These are phyloP conservation scores for Falco novaeseelandiae DNA, from an alignment of 2,797 vertebrate species.

Conservation along the genomic window DNA sequence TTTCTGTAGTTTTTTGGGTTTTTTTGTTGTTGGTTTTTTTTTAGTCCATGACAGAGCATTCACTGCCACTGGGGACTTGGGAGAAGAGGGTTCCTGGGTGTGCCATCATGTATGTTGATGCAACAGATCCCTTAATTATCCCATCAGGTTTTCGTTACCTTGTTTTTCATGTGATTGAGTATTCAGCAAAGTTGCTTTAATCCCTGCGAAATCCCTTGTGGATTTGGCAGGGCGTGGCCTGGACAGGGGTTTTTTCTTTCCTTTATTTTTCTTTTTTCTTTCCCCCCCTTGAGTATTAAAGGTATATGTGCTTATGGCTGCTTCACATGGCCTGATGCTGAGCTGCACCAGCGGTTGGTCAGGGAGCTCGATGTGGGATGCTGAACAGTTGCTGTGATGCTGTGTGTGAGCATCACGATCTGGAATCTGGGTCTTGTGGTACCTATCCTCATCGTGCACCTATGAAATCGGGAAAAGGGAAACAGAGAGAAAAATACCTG, in stretches of 20 bases:
- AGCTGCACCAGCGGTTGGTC: accelerated
- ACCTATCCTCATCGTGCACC: neutral
- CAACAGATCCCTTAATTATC: slow-evolving; percentile 33
- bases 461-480: too few species aligned
- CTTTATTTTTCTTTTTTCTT: too few species aligned
- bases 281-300: neutral
- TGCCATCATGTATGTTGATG: neutral
- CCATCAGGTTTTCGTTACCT: neutral
- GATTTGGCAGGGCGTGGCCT: slow-evolving; percentile 15
- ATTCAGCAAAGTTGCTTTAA: slow-evolving; percentile 9
- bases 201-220: slow-evolving; percentile 13
- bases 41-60: neutral
- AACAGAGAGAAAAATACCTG: neutral
- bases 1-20: too few species aligned
- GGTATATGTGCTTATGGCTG: neutral
- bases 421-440: neutral
- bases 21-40: neutral
- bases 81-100: neutral
- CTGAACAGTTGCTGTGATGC: neutral
- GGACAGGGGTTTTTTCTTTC: neutral
- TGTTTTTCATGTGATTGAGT: neutral
- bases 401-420: neutral
- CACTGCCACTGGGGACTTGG: neutral
- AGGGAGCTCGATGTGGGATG: neutral
- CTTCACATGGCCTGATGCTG: accelerated